A percentile compares a stretch with the other conserved stretches of the same genome.
Evolutionary conservation across 2,113 vertebrate genomes (phyloP).

Genomic region (Phoenicopterus ruber): DNA sequence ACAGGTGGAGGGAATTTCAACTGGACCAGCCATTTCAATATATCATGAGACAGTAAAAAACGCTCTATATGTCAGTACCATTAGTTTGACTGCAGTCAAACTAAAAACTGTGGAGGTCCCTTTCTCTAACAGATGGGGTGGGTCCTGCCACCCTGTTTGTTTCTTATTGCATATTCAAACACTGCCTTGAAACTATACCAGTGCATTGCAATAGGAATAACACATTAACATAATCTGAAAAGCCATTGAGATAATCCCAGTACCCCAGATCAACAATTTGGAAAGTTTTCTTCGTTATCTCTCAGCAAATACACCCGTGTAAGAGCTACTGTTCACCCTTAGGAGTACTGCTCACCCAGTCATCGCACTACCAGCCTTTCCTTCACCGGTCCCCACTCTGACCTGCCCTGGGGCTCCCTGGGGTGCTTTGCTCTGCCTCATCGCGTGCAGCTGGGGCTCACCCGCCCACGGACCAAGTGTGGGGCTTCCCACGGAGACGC

Average conservation of each 20-base stretch:
- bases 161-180: neutral
- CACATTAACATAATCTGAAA: neutral
- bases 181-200: neutral
- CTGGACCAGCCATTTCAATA: neutral
- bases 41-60: neutral
- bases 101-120: neutral
- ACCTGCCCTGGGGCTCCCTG: neutral
- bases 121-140: neutral
- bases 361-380: neutral
- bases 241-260: neutral
- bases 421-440: neutral
- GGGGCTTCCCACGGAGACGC: neutral
- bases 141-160: neutral
- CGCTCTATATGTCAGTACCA: neutral
- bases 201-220: neutral
- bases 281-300: neutral
- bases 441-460: neutral
- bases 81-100: neutral
- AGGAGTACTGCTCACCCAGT: neutral
- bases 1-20: neutral
- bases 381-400: neutral
- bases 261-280: neutral
- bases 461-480: rapidly evolving
- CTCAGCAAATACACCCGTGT: neutral
- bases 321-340: neutral